These are phyloP conservation scores for Alviniconcha strummeri DNA, from an alignment of 2,888 invertebrate species.

Conservation along the genomic window DNA sequence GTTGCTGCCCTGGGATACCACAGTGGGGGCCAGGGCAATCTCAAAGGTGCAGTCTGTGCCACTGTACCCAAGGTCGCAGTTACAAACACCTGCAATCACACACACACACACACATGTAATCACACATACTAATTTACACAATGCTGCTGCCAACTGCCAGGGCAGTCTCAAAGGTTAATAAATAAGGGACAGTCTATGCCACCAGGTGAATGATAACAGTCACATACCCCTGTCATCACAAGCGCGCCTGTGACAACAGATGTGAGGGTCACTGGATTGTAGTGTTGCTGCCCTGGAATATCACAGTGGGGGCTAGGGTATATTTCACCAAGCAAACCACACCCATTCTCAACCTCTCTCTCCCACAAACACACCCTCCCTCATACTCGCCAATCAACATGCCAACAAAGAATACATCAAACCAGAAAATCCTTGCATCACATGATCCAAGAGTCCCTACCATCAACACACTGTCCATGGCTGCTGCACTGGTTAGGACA, in stretches of 20 bases:
- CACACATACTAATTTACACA: background rate
- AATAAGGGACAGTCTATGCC: too few species aligned
- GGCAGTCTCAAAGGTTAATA: background rate
- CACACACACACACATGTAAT: background rate
- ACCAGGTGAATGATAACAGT: too few species aligned
- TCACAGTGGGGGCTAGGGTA: constrained; percentile 44
- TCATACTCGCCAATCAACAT: too few species aligned
- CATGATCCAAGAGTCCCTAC: constrained; percentile 36
- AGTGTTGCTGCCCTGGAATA: constrained; percentile 20
- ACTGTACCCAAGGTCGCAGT: constrained; percentile 46
- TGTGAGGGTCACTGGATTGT: too few species aligned
- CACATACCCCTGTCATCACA: too few species aligned
- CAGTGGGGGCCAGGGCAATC: constrained; percentile 43
- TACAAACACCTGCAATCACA: constrained; percentile 51
- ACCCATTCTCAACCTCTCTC: too few species aligned
- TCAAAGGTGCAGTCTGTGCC: constrained; percentile 56
- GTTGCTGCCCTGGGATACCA: constrained; percentile 31
- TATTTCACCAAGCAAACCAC: too few species aligned
- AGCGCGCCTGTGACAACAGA: too few species aligned
- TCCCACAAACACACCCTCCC: too few species aligned
- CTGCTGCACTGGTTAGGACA: constrained; percentile 52
- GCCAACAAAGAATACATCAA: too few species aligned
- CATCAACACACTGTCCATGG: constrained; percentile 50
- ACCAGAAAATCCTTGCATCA: too few species aligned
- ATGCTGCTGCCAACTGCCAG: background rate